A percentile compares a stretch with the other conserved stretches of the same genome.
Evolutionary conservation across 2,888 invertebrate species (phyloP).

Genomic region (Pterostichus niger): DNA sequence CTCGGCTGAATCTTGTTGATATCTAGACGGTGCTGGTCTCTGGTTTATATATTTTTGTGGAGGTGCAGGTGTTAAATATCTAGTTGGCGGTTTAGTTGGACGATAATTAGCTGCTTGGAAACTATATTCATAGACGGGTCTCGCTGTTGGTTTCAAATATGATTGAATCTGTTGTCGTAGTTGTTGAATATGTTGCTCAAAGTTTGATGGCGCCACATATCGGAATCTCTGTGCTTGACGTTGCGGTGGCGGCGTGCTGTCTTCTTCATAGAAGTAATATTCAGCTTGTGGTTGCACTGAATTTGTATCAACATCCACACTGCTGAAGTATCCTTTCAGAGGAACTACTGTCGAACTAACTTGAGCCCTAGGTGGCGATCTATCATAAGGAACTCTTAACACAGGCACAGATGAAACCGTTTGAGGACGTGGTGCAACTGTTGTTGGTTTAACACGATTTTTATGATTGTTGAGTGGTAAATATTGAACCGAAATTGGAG

Average conservation of each 20-base stretch:
- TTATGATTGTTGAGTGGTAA: slow-evolving; percentile 67
- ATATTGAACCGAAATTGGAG: slow-evolving; percentile 60
- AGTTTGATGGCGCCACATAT: slow-evolving; percentile 74
- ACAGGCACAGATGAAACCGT: slow-evolving; percentile 54
- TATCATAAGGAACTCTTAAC: slow-evolving; percentile 27
- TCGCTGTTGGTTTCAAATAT: slow-evolving; percentile 79
- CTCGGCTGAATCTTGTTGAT: slow-evolving; percentile 76
- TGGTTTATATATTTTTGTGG: slow-evolving; percentile 69
- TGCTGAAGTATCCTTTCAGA: slow-evolving; percentile 81
- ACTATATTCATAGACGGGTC: slow-evolving; percentile 87
- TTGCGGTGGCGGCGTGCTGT: slow-evolving; percentile 69
- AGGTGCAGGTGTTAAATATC: slow-evolving; percentile 67
- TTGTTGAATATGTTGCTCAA: slow-evolving; percentile 83
- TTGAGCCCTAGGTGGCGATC: slow-evolving; percentile 70
- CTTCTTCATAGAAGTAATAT: slow-evolving; percentile 85
- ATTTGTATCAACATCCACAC: slow-evolving; percentile 79
- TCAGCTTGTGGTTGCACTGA: slow-evolving; percentile 81
- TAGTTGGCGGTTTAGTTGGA: slow-evolving; percentile 61
- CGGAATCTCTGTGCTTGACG: slow-evolving; percentile 69
- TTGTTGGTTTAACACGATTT: slow-evolving; percentile 70
- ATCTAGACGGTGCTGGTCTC: slow-evolving; percentile 72
- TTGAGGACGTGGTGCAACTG: slow-evolving; percentile 58
- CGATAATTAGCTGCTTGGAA: slow-evolving; percentile 81
- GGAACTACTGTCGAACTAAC: slow-evolving; percentile 83
- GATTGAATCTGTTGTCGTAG: slow-evolving; percentile 83